Evolutionary conservation across 92 coral and sea anemone genomes (phyloP).

Genomic region (Palythoa grandiflora): DNA sequence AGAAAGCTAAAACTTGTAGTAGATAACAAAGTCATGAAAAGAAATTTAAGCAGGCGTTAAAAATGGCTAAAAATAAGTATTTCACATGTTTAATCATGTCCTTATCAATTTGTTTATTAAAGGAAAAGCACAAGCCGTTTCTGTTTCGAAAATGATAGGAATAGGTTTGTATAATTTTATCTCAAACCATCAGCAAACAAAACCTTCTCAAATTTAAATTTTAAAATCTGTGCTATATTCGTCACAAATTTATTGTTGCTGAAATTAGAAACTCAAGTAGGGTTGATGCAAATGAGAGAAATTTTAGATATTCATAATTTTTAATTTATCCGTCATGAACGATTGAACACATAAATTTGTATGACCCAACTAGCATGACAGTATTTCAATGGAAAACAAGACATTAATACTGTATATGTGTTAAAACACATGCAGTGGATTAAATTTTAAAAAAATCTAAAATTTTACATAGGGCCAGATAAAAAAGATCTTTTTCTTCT

Average conservation of each 20-base stretch:
- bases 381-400: no score
- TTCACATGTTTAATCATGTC: background rate
- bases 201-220: background rate
- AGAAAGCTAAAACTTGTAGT: background rate
- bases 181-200: slow-evolving; percentile 1
- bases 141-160: background rate
- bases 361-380: no score
- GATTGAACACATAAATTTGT: background rate
- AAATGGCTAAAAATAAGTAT: background rate
- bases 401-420: background rate
- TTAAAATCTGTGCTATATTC: background rate
- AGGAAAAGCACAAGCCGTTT: background rate
- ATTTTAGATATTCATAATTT: slow-evolving; percentile 22
- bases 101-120: background rate
- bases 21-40: background rate
- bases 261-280: slow-evolving; percentile 20
- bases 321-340: slow-evolving; percentile 1
- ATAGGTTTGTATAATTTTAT: background rate
- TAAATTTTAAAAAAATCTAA: no score
- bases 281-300: background rate
- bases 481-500: no score
- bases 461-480: no score
- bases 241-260: background rate
- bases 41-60: background rate
- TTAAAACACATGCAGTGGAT: no score